Base-by-base conservation (phyloP, 1,140 invertebrate species). In the Heliconius congener region DNA sequence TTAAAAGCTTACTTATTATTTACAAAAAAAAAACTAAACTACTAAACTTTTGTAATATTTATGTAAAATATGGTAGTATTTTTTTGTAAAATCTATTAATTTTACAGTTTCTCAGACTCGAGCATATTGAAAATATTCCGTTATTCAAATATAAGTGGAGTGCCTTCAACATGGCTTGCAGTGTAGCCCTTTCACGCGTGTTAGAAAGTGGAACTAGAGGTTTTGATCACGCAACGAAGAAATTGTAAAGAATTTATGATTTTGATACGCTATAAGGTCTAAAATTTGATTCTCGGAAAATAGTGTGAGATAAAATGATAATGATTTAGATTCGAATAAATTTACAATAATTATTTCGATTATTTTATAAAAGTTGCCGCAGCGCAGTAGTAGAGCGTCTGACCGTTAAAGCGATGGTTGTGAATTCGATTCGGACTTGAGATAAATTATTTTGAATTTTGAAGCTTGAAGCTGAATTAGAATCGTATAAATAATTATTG, bases 181-280 rank as follows among this genome's bases (percentile, higher is more conserved):
- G 81, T 93, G 89, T 87, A 94, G 79, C 86, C 90, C 91, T 93
- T 92, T 90, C 91, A 94, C 91, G 93, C 93, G 93, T 93, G 91
- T 88, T 94, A 93, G 93, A 94, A 94, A 94, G 91, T 94, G 88
- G 93, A 91, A 87, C 90, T 88, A 90, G 88, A 86, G 87, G 85
- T 86, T 86, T 81, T 83, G 86, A 91, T 89, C 93, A 94, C 93
- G 93, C 93, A 94, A 94, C 88, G 84, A 91, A 93, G 92, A 91
- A 94, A 94, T 94, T 87, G 90, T 85, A 93, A 94, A 94, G 91
- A 92, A 94, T 94, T 94, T 94, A 94, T 93, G 92, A 85, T 90
- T 92, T 88, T 91, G 87, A 93, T 89, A 88, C 87, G 87, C 87
- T 88, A 85, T 90, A 86, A 89, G 88, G 88, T 90, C 86, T 89